These are phyloP conservation scores for Epirrhoe tristata DNA, from an alignment of 2,888 invertebrate species.

Conservation along the genomic window DNA sequence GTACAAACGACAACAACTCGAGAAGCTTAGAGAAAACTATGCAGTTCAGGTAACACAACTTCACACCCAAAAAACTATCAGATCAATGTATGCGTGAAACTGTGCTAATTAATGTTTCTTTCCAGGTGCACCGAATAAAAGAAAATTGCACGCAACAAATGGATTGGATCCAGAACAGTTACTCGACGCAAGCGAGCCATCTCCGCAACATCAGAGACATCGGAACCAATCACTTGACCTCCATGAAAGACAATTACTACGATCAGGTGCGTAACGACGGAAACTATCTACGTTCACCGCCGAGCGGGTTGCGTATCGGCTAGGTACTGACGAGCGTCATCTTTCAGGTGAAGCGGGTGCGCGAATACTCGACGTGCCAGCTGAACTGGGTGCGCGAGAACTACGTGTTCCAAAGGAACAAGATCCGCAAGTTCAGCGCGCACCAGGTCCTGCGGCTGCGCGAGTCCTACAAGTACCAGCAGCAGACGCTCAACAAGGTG, in stretches of 20 bases:
- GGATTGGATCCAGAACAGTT: slow-evolving; percentile 97
- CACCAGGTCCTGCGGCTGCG: slow-evolving; percentile 95
- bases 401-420: slow-evolving; percentile 97
- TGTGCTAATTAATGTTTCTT: slow-evolving; percentile 27
- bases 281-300: background rate
- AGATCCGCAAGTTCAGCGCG: slow-evolving; percentile 97
- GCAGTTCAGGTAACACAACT: slow-evolving; percentile 89
- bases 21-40: slow-evolving; percentile 95
- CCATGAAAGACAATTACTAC: slow-evolving; percentile 95
- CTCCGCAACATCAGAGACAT: slow-evolving; percentile 95
- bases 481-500: slow-evolving; percentile 97
- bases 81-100: background rate
- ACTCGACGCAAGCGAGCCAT: slow-evolving; percentile 94
- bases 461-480: slow-evolving; percentile 98
- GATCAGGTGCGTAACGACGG: slow-evolving; percentile 88
- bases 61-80: background rate
- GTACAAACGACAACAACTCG: slow-evolving; percentile 95
- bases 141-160: slow-evolving; percentile 97
- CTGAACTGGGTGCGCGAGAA: slow-evolving; percentile 97
- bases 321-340: slow-evolving; percentile 16
- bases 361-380: slow-evolving; percentile 96
- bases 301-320: slow-evolving; percentile 25
- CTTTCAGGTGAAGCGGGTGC: slow-evolving; percentile 93
- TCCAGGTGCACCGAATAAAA: slow-evolving; percentile 93
- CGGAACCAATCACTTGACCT: slow-evolving; percentile 94